Percentiles rank a stretch among this genome's conserved stretches.
These are phyloP conservation scores for Eulemur rubriventer DNA, from an alignment of 2,797 vertebrate species.

Conservation along the genomic window DNA sequence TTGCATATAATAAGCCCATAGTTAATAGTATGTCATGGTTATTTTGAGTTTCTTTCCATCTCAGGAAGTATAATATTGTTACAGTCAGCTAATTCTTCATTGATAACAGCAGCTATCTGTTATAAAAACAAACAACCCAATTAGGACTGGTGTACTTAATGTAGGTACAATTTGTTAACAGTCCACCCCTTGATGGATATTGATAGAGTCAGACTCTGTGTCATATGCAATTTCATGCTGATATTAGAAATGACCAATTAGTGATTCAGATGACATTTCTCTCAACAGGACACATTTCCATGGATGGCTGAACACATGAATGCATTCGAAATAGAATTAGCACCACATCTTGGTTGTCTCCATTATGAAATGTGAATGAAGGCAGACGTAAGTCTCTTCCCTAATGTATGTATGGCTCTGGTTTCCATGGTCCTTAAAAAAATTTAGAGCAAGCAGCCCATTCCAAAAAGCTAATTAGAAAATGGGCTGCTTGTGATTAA, in stretches of 20 bases:
- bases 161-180: not conserved
- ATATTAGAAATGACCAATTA: constrained; percentile 45
- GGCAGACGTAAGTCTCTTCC: not conserved
- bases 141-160: not conserved
- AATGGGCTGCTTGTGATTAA: not conserved
- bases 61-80: not conserved
- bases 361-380: not conserved
- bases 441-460: not conserved
- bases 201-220: not conserved
- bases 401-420: not conserved
- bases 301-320: constrained; percentile 17
- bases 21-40: constrained; percentile 25
- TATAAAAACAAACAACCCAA: not conserved
- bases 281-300: constrained; percentile 16
- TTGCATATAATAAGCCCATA: not conserved
- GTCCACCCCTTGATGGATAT: not conserved
- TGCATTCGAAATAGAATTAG: constrained; percentile 43
- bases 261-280: constrained; percentile 47
- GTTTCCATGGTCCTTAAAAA: constrained; percentile 9
- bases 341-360: not conserved
- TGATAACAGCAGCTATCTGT: not conserved
- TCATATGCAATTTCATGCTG: not conserved
- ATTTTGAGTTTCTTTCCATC: constrained; percentile 31
- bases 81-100: not conserved
- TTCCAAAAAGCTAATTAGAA: constrained; percentile 34